A percentile compares a stretch with the other conserved stretches of the same genome.
phyloP scores from a whole-genome alignment of 2,888 invertebrate species.

The Agrilus biguttatus region DNA sequence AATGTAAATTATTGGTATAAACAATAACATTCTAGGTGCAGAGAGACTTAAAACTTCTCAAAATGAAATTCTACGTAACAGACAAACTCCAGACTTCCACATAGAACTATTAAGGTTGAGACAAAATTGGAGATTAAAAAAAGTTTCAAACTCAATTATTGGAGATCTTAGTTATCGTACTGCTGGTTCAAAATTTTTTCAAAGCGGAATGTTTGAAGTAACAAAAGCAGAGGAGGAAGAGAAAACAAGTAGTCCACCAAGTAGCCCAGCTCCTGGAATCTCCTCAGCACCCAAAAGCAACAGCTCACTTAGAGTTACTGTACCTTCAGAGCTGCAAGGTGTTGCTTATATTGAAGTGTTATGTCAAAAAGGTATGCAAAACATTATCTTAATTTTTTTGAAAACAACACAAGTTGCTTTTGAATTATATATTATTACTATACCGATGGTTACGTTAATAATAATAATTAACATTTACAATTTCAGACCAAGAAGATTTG shows the following conservation, averaged over 20 bases:
- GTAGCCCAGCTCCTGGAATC: constrained; percentile 28
- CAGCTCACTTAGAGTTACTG: constrained; percentile 77
- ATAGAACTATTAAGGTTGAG: constrained; percentile 75
- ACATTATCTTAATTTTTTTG: neutral
- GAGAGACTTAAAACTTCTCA: constrained; percentile 72
- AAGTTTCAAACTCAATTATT: constrained; percentile 87
- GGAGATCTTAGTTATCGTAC: constrained; percentile 93
- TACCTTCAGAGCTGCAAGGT: constrained; percentile 89
- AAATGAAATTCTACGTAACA: constrained; percentile 63
- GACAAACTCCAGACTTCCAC: constrained; percentile 80
- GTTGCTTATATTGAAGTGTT: constrained; percentile 92
- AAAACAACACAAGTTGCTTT: neutral
- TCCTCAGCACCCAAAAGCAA: constrained; percentile 42
- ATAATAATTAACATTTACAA: constrained; percentile 1
- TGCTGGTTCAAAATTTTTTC: constrained; percentile 86
- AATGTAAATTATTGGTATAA: neutral
- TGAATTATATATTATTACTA: neutral
- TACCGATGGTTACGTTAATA: neutral
- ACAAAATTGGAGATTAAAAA: constrained; percentile 93
- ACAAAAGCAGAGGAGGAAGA: constrained; percentile 80
- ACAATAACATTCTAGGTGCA: constrained; percentile 36
- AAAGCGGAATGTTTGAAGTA: constrained; percentile 91
- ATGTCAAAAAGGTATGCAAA: constrained; percentile 66
- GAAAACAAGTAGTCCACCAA: constrained; percentile 34
- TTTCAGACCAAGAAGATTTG: constrained; percentile 74